Percentiles rank a stretch among this genome's conserved stretches.
Evolutionary conservation across 2,113 vertebrate genomes (phyloP).

Genomic region (Pelodiscus sinensis): DNA sequence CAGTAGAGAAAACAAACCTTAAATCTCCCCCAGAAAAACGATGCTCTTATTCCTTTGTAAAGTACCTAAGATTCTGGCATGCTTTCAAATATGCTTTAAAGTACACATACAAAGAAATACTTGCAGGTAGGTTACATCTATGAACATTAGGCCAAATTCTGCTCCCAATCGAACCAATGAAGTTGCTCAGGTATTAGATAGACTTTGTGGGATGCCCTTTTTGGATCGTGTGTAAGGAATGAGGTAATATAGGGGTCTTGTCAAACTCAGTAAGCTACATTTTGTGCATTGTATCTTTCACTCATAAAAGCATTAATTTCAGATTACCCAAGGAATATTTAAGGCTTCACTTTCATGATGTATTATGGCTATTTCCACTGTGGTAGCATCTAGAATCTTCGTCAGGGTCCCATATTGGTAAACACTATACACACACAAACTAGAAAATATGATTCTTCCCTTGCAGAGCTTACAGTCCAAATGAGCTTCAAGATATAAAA

Average conservation of each 20-base stretch:
- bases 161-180: not conserved
- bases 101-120: not conserved
- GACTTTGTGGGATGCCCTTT: not conserved
- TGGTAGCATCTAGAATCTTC: not conserved
- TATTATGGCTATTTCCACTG: not conserved
- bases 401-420: not conserved
- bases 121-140: not conserved
- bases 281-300: not conserved
- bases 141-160: not conserved
- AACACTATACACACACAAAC: not conserved
- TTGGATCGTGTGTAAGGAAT: not conserved
- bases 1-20: not conserved
- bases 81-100: not conserved
- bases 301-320: not conserved
- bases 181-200: not conserved
- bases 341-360: not conserved
- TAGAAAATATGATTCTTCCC: not conserved
- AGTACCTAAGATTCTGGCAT: fast-evolving
- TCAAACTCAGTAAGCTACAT: not conserved
- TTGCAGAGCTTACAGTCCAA: not conserved
- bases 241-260: not conserved
- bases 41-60: not conserved
- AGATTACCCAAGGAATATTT: not conserved
- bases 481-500: not conserved
- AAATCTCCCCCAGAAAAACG: fast-evolving